These are phyloP conservation scores for Gymnoscopelus braueri DNA, from an alignment of 2,797 vertebrate species.

Conservation along the genomic window DNA sequence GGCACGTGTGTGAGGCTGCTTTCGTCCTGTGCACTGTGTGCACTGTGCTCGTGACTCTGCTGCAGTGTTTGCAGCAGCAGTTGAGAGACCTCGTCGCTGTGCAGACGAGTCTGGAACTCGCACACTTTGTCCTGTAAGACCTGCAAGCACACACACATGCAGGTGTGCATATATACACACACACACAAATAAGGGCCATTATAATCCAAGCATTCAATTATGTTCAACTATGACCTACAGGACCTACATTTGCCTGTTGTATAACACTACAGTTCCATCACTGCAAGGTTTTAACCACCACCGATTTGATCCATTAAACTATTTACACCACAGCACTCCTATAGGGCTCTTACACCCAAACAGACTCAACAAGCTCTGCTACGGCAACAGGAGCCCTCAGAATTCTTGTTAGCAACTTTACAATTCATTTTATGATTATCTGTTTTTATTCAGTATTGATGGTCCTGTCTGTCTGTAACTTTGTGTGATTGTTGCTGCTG, in stretches of 20 bases:
- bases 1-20: background rate
- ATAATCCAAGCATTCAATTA: background rate
- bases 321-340: background rate
- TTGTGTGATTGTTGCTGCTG: background rate
- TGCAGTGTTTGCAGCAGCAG: slow-evolving; percentile 67
- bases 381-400: too few species aligned
- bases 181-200: background rate
- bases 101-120: slow-evolving; percentile 77
- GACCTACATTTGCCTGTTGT: background rate
- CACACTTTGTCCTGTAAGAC: slow-evolving; percentile 64
- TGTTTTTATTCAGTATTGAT: background rate
- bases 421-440: too few species aligned
- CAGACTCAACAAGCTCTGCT: background rate
- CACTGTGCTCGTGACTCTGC: slow-evolving; percentile 27
- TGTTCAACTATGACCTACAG: background rate
- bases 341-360: background rate
- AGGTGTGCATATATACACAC: background rate
- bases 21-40: slow-evolving; percentile 43
- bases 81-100: slow-evolving; percentile 72
- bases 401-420: too few species aligned
- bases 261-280: slow-evolving; percentile 1
- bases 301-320: background rate
- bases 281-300: background rate
- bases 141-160: slow-evolving; percentile 43
- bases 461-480: too few species aligned